Percentiles rank a stretch among this genome's conserved stretches.
These are phyloP conservation scores for Oreochromis niloticus DNA, from an alignment of 2,113 vertebrate genomes.

Conservation along the genomic window DNA sequence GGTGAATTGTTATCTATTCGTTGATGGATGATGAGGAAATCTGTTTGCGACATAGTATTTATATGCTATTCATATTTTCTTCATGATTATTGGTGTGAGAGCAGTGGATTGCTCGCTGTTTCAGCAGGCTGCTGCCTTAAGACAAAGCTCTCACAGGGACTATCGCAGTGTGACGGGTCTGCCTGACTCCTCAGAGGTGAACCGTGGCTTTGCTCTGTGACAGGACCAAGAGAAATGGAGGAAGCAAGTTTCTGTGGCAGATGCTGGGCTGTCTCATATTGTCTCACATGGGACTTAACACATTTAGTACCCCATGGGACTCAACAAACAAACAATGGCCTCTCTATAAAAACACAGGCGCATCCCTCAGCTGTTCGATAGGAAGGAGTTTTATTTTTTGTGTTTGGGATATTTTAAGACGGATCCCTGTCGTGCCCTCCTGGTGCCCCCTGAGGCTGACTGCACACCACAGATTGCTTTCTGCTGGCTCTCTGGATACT, in stretches of 20 bases:
- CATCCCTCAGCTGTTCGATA: slow-evolving; percentile 15
- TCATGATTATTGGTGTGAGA: not conserved
- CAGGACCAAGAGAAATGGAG: not conserved
- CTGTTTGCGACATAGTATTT: not conserved
- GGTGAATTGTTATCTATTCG: not conserved
- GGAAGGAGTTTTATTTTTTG: not conserved
- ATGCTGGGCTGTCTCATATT: not conserved
- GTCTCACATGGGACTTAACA: slow-evolving; percentile 42
- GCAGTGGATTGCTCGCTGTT: not conserved
- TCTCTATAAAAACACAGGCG: not conserved
- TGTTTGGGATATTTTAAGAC: slow-evolving; percentile 30
- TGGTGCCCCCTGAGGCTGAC: slow-evolving; percentile 16
- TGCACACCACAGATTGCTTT: not conserved
- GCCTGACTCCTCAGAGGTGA: not conserved
- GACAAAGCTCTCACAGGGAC: not conserved
- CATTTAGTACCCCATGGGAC: slow-evolving; percentile 34
- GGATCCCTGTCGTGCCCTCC: not conserved
- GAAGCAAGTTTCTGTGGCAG: not conserved
- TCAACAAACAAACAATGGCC: slow-evolving; percentile 33
- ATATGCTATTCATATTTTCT: not conserved
- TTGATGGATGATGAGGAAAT: not conserved
- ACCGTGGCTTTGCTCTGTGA: not conserved
- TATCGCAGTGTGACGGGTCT: not conserved
- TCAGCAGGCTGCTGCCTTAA: not conserved
- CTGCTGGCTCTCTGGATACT: slow-evolving; percentile 9